Base-by-base conservation (phyloP, 2,888 invertebrate genomes). In the Calephelis perditalis region DNA sequence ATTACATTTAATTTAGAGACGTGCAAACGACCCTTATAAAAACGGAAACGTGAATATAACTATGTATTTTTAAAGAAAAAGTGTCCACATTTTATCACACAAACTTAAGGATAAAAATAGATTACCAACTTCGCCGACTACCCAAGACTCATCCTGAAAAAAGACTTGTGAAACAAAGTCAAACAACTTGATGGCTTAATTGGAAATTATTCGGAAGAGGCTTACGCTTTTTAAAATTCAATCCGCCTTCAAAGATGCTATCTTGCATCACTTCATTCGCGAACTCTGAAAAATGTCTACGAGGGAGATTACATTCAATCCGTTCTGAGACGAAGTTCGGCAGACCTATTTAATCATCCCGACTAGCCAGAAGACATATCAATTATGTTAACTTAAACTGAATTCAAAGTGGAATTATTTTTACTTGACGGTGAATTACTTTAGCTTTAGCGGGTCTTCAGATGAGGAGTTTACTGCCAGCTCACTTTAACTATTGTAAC, bases 231-330 rank as follows among this genome's bases (percentile, higher is more conserved):
- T 81, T 76, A 76, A 80, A 77, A 78, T 81, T 77, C 74, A 78
- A 81, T 82, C 73, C 74, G 66, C 68, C 71, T 68, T 66, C 71
- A 67, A 69, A 72, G 82, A 82, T 80, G 76, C 65, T 84, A 84
- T 82, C 83, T 66, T 66, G 68, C 68, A 67, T 70, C 68, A 68
- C 64, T 67, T 71, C 74, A 73, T 71, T 77, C 71, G 72, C 67
- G 71, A 74, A 77, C 73, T 77, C 73, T 77, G 76, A 79, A 80
- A 83, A 80, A 79, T 81, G 75, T 78, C 81, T 79, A 70, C 77
- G 68, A 70, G 76, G 78, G 78, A 79, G 81, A 83, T 82, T 85
- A 84, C 76, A 77, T 77, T 74, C 80, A 82, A 85, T 84, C 82
- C 80, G 76, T 83, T 81, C 75, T 66, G 71, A 60, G 68, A 66